Conservation (phyloP, 2,797 vertebrate genomes). For the Microctenopoma steveboyesi region DNA sequence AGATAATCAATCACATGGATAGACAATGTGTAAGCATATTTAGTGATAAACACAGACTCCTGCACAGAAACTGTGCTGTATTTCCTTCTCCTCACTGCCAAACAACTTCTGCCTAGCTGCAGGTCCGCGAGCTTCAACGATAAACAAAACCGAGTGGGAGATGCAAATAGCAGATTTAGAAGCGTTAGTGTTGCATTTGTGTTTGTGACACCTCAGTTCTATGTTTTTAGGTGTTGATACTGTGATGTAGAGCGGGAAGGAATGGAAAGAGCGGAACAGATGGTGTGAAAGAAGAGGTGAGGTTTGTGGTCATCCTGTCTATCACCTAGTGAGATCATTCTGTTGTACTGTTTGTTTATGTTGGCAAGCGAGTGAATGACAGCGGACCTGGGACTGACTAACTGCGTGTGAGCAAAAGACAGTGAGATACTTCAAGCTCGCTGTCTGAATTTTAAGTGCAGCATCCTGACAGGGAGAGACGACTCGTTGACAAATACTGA, state of each 20-base stretch:
- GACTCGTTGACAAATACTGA: too few species aligned
- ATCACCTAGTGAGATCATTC: conserved; percentile 20
- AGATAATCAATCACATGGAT: conserved; percentile 24
- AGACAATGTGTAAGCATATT: background rate
- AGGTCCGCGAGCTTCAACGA: background rate
- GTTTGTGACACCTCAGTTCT: background rate
- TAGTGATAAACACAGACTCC: background rate
- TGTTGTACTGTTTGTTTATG: conserved; percentile 34
- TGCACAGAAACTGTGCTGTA: background rate
- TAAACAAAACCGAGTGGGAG: background rate
- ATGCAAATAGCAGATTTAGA: background rate
- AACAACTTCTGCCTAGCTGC: background rate
- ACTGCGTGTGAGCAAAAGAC: background rate
- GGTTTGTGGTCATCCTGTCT: conserved; percentile 39
- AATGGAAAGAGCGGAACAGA: conserved; percentile 62
- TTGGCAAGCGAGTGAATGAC: conserved; percentile 3
- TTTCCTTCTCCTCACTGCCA: too few species aligned
- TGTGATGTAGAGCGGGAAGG: conserved; percentile 33
- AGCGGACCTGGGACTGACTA: background rate
- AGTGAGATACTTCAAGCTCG: background rate
- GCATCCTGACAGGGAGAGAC: too few species aligned
- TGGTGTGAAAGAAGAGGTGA: conserved; percentile 62
- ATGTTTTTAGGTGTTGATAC: conserved; percentile 25
- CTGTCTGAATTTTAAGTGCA: background rate
- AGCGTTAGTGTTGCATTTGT: background rate